phyloP scores from a whole-genome alignment of 2,113 vertebrate species.

The Acanthochromis polyacanthus region DNA sequence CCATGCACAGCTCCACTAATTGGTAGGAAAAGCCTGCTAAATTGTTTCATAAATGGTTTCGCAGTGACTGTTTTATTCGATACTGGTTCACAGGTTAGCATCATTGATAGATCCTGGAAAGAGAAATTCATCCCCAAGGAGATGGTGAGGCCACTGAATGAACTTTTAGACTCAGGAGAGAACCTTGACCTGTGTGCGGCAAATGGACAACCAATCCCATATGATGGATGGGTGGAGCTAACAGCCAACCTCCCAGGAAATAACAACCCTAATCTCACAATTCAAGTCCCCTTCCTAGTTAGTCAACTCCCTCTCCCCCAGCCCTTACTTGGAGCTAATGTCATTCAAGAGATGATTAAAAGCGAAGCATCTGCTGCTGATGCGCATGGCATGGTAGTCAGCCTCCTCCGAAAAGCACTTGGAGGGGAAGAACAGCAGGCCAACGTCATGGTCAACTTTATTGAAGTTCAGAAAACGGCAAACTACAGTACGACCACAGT shows the following conservation, averaged over 20 bases:
- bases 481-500: neutral
- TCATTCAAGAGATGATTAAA: neutral
- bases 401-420: constrained; percentile 23
- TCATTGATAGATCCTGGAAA: neutral
- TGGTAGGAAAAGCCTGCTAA: neutral
- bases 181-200: neutral
- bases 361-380: neutral
- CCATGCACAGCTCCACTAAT: constrained; percentile 9
- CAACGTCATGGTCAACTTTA: constrained; percentile 25
- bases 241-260: constrained; percentile 8
- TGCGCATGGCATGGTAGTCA: neutral
- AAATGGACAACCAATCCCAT: constrained; percentile 5
- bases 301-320: constrained; percentile 9
- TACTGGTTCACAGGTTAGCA: constrained; percentile 2
- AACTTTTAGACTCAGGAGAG: constrained; percentile 4
- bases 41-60: neutral
- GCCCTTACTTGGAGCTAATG: constrained; percentile 8
- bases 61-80: neutral
- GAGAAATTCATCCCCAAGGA: neutral
- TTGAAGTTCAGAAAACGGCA: neutral
- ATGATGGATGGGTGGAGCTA: constrained; percentile 19
- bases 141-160: neutral
- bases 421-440: constrained; percentile 25
- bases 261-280: constrained; percentile 5
- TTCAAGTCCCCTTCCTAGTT: constrained; percentile 7